Evolutionary conservation across 2,888 invertebrate species (phyloP).

Genomic region (Incurvaria masculella): DNA sequence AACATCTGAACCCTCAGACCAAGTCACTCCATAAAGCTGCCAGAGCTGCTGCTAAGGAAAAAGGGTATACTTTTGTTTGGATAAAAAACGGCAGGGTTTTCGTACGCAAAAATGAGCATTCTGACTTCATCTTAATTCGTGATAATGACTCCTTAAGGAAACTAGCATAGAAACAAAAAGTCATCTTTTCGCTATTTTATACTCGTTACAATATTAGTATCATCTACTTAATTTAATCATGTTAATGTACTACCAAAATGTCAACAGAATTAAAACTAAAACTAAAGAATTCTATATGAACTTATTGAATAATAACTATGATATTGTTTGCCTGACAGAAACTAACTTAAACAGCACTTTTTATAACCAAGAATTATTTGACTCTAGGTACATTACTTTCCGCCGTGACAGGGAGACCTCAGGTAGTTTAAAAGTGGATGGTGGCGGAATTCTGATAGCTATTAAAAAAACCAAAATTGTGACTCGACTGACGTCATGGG

Average conservation of each 20-base stretch:
- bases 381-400: constrained; percentile 2
- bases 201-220: background rate
- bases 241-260: constrained; percentile 6
- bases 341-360: constrained; percentile 5
- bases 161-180: background rate
- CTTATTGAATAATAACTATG: background rate
- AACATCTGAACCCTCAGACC: constrained; percentile 13
- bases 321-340: constrained; percentile 3
- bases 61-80: constrained; percentile 1
- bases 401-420: constrained; percentile 1
- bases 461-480: constrained; percentile 1
- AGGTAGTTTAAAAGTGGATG: background rate
- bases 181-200: background rate
- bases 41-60: constrained; percentile 1
- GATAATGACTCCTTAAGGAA: background rate
- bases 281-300: background rate
- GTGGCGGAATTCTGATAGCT: constrained; percentile 6
- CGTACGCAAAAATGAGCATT: background rate
- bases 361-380: constrained; percentile 2
- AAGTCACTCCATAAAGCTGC: constrained; percentile 9
- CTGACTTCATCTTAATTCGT: background rate
- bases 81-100: background rate
- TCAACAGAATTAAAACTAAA: constrained; percentile 2
- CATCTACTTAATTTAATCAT: background rate
- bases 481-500: background rate